A percentile compares a stretch with the other conserved stretches of the same genome.
Evolutionary conservation across 2,888 invertebrate genomes (phyloP).

Genomic region (Lapara coniferarum): DNA sequence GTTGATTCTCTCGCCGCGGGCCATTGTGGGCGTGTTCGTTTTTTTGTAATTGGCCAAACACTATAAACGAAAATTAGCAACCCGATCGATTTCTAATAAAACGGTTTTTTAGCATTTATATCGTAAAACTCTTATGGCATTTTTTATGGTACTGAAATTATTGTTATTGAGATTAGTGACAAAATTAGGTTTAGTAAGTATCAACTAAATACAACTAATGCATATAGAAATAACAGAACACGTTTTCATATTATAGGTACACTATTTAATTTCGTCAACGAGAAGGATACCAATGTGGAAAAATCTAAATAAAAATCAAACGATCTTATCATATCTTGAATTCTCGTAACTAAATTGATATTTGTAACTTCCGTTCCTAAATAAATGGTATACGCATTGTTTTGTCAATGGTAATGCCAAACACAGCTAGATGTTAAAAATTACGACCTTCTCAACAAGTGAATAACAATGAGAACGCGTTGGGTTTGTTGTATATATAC

Average conservation of each 20-base stretch:
- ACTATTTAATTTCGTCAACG: too few relatives aligned
- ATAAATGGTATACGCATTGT: conserved; percentile 55
- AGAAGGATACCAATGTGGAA: background rate
- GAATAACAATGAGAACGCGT: conserved; percentile 54
- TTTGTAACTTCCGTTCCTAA: conserved; percentile 55
- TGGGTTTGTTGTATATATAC: conserved; percentile 39
- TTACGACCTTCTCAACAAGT: conserved; percentile 53
- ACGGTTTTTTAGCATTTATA: background rate
- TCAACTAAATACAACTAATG: background rate
- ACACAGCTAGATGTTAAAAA: conserved; percentile 54
- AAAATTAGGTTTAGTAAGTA: background rate
- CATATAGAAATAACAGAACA: background rate
- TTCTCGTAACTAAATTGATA: conserved; percentile 45
- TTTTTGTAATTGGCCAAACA: conserved; percentile 14
- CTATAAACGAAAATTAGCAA: conserved; percentile 7
- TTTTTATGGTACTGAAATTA: background rate
- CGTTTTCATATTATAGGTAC: too few relatives aligned
- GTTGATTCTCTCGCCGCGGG: conserved; percentile 24
- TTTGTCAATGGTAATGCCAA: conserved; percentile 45
- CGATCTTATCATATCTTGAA: background rate
- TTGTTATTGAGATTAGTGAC: background rate
- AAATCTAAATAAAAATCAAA: background rate
- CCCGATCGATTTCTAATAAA: conserved; percentile 6
- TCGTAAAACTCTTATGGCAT: conserved; percentile 17
- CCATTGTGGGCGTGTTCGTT: conserved; percentile 15